A percentile compares a stretch with the other conserved stretches of the same genome.
Evolutionary conservation across 2,113 vertebrate species (phyloP).

Genomic region (Aptenodytes forsteri): DNA sequence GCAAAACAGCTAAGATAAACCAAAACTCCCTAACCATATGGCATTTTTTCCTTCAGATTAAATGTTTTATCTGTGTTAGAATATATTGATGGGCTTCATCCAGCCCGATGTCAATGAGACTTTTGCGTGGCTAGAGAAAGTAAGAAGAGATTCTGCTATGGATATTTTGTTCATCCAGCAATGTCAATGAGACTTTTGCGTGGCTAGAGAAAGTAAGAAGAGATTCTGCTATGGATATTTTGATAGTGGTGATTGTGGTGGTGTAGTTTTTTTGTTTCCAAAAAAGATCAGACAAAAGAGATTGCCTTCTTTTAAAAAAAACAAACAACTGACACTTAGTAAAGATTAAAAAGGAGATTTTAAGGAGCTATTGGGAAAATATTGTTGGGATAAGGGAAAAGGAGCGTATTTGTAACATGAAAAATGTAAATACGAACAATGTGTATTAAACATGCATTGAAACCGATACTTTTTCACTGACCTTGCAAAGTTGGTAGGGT

Average conservation of each 20-base stretch:
- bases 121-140: neutral
- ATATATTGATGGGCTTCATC: neutral
- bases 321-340: neutral
- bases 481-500: neutral
- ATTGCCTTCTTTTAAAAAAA: neutral
- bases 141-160: neutral
- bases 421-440: neutral
- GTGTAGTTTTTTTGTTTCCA: neutral
- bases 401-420: neutral
- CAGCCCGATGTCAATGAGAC: neutral
- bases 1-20: neutral
- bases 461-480: neutral
- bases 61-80: neutral
- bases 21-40: neutral
- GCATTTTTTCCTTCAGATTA: neutral
- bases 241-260: neutral
- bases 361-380: neutral
- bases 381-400: neutral
- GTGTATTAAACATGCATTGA: neutral
- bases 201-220: neutral
- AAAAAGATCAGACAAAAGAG: conserved; percentile 2
- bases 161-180: neutral
- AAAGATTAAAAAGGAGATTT: neutral
- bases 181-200: neutral
- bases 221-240: neutral